These are phyloP conservation scores for Pelvicachromis taeniatus DNA, from an alignment of 2,113 vertebrate species.

Conservation along the genomic window DNA sequence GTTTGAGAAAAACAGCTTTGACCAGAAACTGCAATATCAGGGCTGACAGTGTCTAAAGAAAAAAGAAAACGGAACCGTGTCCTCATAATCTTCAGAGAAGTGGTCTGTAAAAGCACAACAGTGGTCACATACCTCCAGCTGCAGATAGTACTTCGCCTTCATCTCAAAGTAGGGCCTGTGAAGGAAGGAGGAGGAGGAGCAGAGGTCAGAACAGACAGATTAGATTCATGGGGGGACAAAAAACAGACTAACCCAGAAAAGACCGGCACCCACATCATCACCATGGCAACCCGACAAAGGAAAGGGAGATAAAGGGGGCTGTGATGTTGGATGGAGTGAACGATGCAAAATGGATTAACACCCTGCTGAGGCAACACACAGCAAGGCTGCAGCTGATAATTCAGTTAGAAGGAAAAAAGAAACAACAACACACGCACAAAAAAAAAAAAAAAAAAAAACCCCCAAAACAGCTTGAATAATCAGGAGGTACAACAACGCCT, in stretches of 20 bases:
- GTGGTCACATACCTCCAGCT: constrained; percentile 83
- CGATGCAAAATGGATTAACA: constrained; percentile 25
- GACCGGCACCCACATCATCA: constrained; percentile 30
- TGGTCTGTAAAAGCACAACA: not conserved
- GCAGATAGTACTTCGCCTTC: constrained; percentile 93
- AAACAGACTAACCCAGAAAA: constrained; percentile 37
- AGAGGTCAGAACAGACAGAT: not conserved
- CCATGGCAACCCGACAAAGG: constrained; percentile 53
- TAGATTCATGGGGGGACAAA: not conserved
- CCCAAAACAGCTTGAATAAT: not conserved
- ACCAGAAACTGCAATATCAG: not conserved
- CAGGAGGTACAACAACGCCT: fast-evolving
- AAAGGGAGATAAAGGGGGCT: not conserved
- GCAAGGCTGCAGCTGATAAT: not conserved
- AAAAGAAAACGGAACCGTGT: not conserved
- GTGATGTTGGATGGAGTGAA: constrained; percentile 18
- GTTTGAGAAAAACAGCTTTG: not conserved
- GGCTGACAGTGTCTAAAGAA: not conserved
- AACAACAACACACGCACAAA: not conserved
- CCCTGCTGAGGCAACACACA: constrained; percentile 7
- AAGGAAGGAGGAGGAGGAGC: constrained; percentile 8
- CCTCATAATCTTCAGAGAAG: not conserved
- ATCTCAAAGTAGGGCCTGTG: constrained; percentile 95
- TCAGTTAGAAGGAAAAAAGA: not conserved
- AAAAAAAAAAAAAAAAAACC: too few relatives aligned